A percentile compares a stretch with the other conserved stretches of the same genome.
These are phyloP conservation scores for Stegastes partitus DNA, from an alignment of 2,113 vertebrate species.

Conservation along the genomic window DNA sequence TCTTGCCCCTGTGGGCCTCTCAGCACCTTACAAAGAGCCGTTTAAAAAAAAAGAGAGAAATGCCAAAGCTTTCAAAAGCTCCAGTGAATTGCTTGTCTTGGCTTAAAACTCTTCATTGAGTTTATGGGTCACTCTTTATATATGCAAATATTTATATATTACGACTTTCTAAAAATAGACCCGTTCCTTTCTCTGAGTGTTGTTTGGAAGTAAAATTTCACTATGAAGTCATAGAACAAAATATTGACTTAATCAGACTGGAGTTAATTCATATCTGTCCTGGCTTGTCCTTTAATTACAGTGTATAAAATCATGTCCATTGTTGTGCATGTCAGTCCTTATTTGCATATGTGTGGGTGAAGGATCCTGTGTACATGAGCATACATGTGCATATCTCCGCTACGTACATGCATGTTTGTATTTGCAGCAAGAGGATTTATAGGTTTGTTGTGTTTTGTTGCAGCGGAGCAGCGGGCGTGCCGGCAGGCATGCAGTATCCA, in stretches of 20 bases:
- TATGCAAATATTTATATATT: constrained; percentile 35
- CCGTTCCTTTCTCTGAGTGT: not conserved
- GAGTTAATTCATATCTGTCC: constrained; percentile 39
- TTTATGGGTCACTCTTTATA: constrained; percentile 23
- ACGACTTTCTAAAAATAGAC: constrained; percentile 32
- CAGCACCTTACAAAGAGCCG: constrained; percentile 64
- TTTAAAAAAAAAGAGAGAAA: constrained; percentile 63
- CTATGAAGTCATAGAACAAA: constrained; percentile 3
- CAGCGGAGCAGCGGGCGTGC: constrained; percentile 15
- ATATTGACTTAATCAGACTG: constrained; percentile 40
- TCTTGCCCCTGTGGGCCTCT: constrained; percentile 61
- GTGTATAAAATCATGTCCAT: not conserved
- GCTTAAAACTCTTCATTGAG: constrained; percentile 43
- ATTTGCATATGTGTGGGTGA: constrained; percentile 17
- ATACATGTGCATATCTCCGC: constrained; percentile 24
- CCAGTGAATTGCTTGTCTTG: constrained; percentile 46
- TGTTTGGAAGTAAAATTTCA: constrained; percentile 32
- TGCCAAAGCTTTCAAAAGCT: constrained; percentile 36
- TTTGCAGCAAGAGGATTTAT: constrained; percentile 52
- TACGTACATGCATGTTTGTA: constrained; percentile 35
- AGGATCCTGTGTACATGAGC: constrained; percentile 12
- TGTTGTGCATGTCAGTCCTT: constrained; percentile 22
- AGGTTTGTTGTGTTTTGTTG: constrained; percentile 46
- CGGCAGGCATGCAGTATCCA: constrained; percentile 30
- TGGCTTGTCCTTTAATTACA: constrained; percentile 55